Conservation (phyloP, 2,888 invertebrate genomes). For the Hololepta plana region DNA sequence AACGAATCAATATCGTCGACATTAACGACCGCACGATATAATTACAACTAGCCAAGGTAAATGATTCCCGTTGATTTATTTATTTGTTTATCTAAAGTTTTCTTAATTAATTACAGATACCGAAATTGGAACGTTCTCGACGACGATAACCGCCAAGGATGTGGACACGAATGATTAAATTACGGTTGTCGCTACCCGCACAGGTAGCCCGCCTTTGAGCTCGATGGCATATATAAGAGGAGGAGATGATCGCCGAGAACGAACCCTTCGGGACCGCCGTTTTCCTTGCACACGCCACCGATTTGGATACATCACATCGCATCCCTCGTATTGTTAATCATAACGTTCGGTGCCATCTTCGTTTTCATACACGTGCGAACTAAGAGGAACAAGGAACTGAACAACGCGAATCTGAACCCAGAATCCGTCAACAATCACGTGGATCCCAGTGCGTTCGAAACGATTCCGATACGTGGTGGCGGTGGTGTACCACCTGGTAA, state of each 20-base stretch:
- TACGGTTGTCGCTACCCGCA: too few species aligned
- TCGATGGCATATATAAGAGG: constrained; percentile 52
- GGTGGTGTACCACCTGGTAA: constrained; percentile 24
- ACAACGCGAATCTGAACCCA: constrained; percentile 52
- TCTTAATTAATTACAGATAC: constrained; percentile 47
- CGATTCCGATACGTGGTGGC: constrained; percentile 64
- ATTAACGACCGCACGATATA: constrained; percentile 81
- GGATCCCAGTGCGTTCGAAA: constrained; percentile 77
- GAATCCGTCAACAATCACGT: constrained; percentile 71
- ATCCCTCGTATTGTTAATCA: constrained; percentile 60
- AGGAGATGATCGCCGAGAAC: constrained; percentile 79
- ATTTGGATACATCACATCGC: constrained; percentile 69
- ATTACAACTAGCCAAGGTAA: constrained; percentile 80
- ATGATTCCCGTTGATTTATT: too few species aligned
- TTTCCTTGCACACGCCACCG: constrained; percentile 78
- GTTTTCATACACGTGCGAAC: constrained; percentile 71
- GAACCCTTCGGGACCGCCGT: constrained; percentile 71
- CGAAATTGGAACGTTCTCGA: constrained; percentile 69
- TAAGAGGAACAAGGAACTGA: constrained; percentile 58
- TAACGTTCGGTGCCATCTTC: constrained; percentile 72
- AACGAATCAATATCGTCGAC: constrained; percentile 82
- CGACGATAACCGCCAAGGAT: constrained; percentile 90
- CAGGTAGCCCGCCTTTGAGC: too few species aligned
- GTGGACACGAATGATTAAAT: constrained; percentile 80
- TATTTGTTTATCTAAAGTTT: too few species aligned